Evolutionary conservation across 2,888 invertebrate genomes (phyloP), one percentile per base, ranked within the genome.

Genomic region (Drosophila siamana): DNA sequence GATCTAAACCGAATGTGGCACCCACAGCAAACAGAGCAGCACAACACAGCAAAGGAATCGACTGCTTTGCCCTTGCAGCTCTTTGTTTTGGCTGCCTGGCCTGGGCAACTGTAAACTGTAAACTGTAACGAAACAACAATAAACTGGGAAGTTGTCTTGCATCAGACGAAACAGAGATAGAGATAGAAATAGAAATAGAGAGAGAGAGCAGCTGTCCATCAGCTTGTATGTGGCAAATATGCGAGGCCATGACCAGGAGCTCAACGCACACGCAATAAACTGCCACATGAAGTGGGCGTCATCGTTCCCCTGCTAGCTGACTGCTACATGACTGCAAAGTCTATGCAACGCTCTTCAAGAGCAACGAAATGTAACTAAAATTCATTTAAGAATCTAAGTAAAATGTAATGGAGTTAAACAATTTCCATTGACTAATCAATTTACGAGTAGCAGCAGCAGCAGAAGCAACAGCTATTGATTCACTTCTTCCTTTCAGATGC

Each of bases 361-460:
- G 56, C 33, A 30, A 47, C 46, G 38, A 63, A 48, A 38, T 71
- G 57, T 59, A 63, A 75, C 62, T 66, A 48, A 72, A 78, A 74
- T 66, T 68, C 51, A 72, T 68, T 78, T 72, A 78, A 65, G 68
- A 40, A 40, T 63, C 46, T 59, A 44, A 36, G 50, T 38, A 69
- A 65, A 74, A 51, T 61, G 22, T 76, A 76, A 73, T 60, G 66
- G 66, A 60, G 71, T 74, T 64, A 74, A 71, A 48, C 75, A 67
- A 75, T 69, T 77, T 69, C 50, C 69, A 69, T 77, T 69, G 77
- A 63, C 59, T 78, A 78, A 75, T 75, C 76, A 78, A 75, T 75
- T 78, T 71, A 74, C 36, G 13, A 15, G 13, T 2, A 38, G n/a
- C 22, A 57, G 33, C 19, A 56, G n/a, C n/a, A n/a, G n/a, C n/a